Base-by-base conservation (phyloP, 1,140 invertebrate genomes). In the Chlorops oryzae region DNA sequence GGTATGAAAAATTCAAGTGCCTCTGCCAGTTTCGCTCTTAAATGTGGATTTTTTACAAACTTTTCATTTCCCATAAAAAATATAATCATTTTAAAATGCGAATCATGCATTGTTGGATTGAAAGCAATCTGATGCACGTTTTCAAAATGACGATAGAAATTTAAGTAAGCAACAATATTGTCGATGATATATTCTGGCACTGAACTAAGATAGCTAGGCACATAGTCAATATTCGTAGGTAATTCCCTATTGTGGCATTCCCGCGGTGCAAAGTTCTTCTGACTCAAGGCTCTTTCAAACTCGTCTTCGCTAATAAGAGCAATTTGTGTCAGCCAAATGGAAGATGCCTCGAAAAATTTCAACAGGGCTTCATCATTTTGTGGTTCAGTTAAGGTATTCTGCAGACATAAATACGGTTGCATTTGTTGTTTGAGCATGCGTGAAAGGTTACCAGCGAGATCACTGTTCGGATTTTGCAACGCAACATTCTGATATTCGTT, bases 101-200 rank as follows among this genome's bases (percentile, higher is more conserved):
- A 81, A 43, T 65, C 62, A 44, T 72, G 70, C 0, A 64, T 55
- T 4, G 60, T 57, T 7, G 42, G 50, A 27, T 63, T 84, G 73
- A 62, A 73, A 69, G 73, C 73, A 73, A 61, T 77, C 74, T 73
- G 76, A 80, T 73, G 84, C 50, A 58, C 58, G 78, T 21, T 81
- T 67, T 55, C 78, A 65, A 62, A 87, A 53, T 84, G 81, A 34
- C 82, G 81, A 42, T 86, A 73, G 65, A 92, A 85, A 50, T 82
- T 81, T 51, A 95, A 77, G 73, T 86, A 87, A 27, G 85, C 83
- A 10, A 88, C 81, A 43, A 92, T 80, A 73, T 95, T 95, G 68
- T 93, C 90, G 22, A 93, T 76, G n/a, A 95, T 72, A 62, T 91
- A 88, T 76, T 96, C 92, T 37, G 92, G 93, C 65, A 96, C 80